Percentiles rank a stretch among this genome's conserved stretches.
Evolutionary conservation across 2,888 invertebrate species (phyloP).

Genomic region (Lithosia quadra): DNA sequence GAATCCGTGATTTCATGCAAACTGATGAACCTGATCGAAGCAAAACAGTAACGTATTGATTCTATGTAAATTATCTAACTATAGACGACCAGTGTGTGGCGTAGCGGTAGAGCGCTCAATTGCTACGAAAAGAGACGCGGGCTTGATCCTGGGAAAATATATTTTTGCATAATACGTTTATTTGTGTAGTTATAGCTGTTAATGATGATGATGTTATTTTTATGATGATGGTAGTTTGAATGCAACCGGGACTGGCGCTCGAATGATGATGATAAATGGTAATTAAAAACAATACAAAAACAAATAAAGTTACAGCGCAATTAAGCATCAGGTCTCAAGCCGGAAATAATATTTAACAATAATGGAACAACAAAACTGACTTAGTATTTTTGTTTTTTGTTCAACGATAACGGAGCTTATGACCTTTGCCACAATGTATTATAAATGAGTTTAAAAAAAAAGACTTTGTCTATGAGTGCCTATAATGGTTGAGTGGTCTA

Average conservation of each 20-base stretch:
- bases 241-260: neutral
- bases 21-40: too few relatives aligned
- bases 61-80: too few relatives aligned
- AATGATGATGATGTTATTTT: too few relatives aligned
- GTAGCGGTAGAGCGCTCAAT: too few relatives aligned
- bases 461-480: constrained; percentile 14
- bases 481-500: constrained; percentile 1
- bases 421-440: constrained; percentile 32
- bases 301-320: constrained; percentile 33
- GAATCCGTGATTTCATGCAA: too few relatives aligned
- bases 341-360: constrained; percentile 44
- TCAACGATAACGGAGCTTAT: constrained; percentile 28
- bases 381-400: constrained; percentile 40
- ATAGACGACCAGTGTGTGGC: too few relatives aligned
- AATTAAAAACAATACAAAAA: constrained; percentile 16
- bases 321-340: constrained; percentile 36
- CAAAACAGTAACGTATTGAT: too few relatives aligned
- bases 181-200: too few relatives aligned
- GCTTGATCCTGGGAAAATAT: too few relatives aligned
- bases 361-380: constrained; percentile 25
- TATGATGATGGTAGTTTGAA: neutral
- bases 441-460: constrained; percentile 27
- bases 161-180: too few relatives aligned
- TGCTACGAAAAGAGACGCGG: too few relatives aligned
- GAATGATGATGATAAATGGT: neutral